phyloP scores from a whole-genome alignment of 2,113 vertebrate genomes.

The Lamprotornis superbus region DNA sequence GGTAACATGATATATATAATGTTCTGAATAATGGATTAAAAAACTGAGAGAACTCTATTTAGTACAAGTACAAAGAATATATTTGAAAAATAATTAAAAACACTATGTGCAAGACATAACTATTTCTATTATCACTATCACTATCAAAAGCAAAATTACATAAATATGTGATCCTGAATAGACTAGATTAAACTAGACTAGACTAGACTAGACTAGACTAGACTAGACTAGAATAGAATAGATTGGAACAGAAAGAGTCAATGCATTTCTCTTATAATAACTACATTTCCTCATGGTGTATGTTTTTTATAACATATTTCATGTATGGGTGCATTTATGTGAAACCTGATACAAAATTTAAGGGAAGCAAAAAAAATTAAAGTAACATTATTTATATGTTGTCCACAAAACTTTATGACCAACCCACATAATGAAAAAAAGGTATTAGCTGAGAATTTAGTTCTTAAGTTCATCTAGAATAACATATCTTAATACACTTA shows the following conservation, averaged over 20 bases:
- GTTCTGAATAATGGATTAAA: neutral
- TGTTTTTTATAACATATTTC: neutral
- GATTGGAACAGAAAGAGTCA: neutral
- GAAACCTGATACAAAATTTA: neutral
- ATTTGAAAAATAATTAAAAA: neutral
- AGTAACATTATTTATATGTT: neutral
- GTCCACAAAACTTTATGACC: neutral
- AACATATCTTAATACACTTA: neutral
- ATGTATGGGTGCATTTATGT: neutral
- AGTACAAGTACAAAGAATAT: neutral
- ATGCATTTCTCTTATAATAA: neutral
- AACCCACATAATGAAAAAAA: neutral
- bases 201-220: no score
- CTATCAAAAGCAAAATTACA: neutral
- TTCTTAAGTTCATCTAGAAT: neutral
- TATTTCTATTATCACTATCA: neutral
- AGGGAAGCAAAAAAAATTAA: neutral
- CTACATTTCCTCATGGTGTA: neutral
- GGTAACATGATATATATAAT: neutral
- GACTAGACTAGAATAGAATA: no score
- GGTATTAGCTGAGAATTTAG: neutral
- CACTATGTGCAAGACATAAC: neutral
- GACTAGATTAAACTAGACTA: no score
- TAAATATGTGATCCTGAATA: neutral
- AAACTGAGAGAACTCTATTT: neutral